These are phyloP conservation scores for Schlechtendalia chinensis DNA, from an alignment of 1,140 invertebrate genomes.

Conservation along the genomic window DNA sequence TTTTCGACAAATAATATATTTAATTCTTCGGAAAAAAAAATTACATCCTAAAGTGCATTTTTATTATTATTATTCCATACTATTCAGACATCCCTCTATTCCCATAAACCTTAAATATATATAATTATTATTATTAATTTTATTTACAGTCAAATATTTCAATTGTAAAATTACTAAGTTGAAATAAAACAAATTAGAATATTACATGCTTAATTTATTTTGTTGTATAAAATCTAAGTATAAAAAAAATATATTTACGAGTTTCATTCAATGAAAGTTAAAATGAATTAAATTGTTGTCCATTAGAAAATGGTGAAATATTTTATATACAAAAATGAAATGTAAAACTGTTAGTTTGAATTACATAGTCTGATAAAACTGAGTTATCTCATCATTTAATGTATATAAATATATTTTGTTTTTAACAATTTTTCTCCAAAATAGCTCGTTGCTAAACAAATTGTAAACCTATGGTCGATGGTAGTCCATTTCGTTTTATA, in stretches of 20 bases:
- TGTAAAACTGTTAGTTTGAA: constrained; percentile 34
- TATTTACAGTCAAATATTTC: constrained; percentile 43
- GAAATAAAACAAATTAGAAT: constrained; percentile 49
- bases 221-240: constrained; percentile 46
- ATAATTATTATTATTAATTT: constrained; percentile 35
- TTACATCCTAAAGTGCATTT: constrained; percentile 43
- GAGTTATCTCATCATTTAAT: constrained; percentile 14
- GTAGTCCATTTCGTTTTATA: constrained; percentile 30
- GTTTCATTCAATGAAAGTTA: constrained; percentile 40
- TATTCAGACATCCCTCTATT: constrained; percentile 46
- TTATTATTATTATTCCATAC: constrained; percentile 34
- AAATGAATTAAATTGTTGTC: constrained; percentile 37
- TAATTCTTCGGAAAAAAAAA: constrained; percentile 25
- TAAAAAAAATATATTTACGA: constrained; percentile 50
- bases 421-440: constrained; percentile 19
- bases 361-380: constrained; percentile 26
- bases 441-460: constrained; percentile 6
- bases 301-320: constrained; percentile 37
- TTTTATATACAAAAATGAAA: constrained; percentile 22
- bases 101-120: constrained; percentile 40
- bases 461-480: constrained; percentile 17
- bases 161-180: constrained; percentile 41
- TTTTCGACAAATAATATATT: neutral
- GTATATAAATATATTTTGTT: constrained; percentile 2
- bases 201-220: constrained; percentile 48